Conservation (phyloP, 2,113 vertebrate species). For the Chaetodon auriga region DNA sequence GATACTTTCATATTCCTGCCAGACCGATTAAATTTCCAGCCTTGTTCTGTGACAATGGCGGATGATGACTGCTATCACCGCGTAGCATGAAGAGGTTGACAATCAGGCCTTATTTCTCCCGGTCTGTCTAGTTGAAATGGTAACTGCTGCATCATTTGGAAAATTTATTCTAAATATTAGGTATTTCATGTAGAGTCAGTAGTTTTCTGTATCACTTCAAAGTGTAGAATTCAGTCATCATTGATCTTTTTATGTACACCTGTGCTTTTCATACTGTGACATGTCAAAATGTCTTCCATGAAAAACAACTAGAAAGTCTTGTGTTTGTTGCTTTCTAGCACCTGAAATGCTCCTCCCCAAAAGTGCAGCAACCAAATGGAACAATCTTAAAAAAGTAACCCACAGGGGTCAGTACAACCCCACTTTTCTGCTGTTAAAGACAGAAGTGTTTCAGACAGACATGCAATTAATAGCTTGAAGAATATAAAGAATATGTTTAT, state of each 20-base stretch:
- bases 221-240: too few species aligned
- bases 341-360: too few species aligned
- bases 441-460: not conserved
- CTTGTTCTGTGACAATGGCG: constrained; percentile 1
- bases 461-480: not conserved
- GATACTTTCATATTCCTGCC: not conserved
- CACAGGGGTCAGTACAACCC: not conserved
- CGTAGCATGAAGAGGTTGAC: not conserved
- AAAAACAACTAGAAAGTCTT: too few species aligned
- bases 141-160: not conserved
- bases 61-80: not conserved
- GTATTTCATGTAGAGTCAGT: not conserved
- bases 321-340: too few species aligned
- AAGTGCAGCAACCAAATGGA: not conserved
- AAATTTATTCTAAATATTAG: not conserved
- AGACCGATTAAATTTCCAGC: not conserved
- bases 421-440: not conserved
- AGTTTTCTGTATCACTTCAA: not conserved
- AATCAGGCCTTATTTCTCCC: not conserved
- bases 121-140: not conserved
- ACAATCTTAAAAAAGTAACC: not conserved
- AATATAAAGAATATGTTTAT: too few species aligned
- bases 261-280: too few species aligned
- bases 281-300: too few species aligned
- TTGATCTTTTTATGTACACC: too few species aligned